Base-by-base conservation (phyloP, 2,113 vertebrate species). In the Leptocoma aspasia region DNA sequence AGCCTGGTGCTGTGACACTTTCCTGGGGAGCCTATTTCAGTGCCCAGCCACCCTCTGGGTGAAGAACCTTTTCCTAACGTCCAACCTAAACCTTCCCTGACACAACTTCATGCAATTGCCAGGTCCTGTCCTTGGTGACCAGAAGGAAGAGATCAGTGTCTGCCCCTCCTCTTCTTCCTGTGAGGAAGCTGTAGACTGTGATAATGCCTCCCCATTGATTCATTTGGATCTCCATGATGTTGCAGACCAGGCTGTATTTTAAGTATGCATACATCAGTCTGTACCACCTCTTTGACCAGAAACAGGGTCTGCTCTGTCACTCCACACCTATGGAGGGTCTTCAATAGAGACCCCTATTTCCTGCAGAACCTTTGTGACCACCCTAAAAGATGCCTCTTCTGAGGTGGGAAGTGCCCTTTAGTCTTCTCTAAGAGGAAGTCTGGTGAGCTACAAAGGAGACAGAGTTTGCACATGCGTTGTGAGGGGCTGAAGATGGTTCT, bases 31-130 rank as follows among this genome's bases (percentile, higher is more conserved):
- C 15, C 42, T 35, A 0, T 35, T 17, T 44, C 71, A 31, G 31
- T 11, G 10, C 24, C 4, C 24, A 76, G 0, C 8, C 10, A 24
- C 5, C 1, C 15, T 14, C 42, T 30, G 11, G 16, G 8, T 42
- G 26, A 76, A 57, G 21, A 66, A 50, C 16, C 8, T 66, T 75
- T 76, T 20, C 30, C 31, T 50, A 1, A 42, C 6, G 53, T 4
- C 15, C 41, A 60, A 2, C 4, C 18, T 37, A 27, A 68, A 44
- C 6, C 18, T 52, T 1, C 6, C 22, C 33, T 61, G 15, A 14
- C 13, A 30, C 13, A 70, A 2, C 7, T 54, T 45, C 41, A 47
- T 6, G 28, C n/a, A 6, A 6, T 70, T 63, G 19, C 21, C 15
- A 11, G 6, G 13, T 70, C 15, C 23, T 30, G 47, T 41, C 19